Base-by-base conservation (phyloP, 2,888 invertebrate species). In the Chrysomela aeneicollis region DNA sequence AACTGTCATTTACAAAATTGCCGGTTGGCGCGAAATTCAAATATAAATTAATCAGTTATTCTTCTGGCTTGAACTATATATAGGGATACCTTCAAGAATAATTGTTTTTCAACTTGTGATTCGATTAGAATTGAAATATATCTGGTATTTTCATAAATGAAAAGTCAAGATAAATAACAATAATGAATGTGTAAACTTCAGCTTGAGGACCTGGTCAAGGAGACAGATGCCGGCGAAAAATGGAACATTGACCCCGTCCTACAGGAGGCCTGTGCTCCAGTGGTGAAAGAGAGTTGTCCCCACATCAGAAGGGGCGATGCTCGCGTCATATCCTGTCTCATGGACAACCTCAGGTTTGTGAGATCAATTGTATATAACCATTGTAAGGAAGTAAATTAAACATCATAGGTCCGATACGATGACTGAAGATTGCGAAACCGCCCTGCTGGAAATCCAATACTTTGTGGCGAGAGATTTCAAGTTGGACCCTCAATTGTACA, bases 401-500 rank as follows among this genome's bases (percentile, higher is more conserved):
- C 42, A n/a, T 42, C n/a, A n/a, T 4, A 42, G 92, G 42, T 90
- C 92, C 1, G 88, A 88, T 61, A 85, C 89, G 47, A 98, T 98
- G 97, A 91, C 89, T 0, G 88, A 89, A 64, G 90, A 92, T 15
- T 99, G 99, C 85, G 95, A 97, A 84, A 89, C 92, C 69, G 92
- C 95, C 8, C 85, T 99, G 49, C 86, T 98, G 64, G 95, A 98
- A 83, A 95, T 99, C 76, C 97, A 99, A 79, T 99, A 97, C 82
- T 99, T 99, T 83, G 90, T 98, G 67, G 93, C 96, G 0, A 88
- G 99, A 74, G 95, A 98, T 83, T 99, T 95, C 81, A 95, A 93
- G 76, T 84, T 97, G 52, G 97, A 97, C 82, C 93, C 95, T 0
- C 91, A 91, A 73, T 84, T 99, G 49, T 98, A 94, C 79, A 88